phyloP scores from a whole-genome alignment of 2,797 vertebrate species.

The Pampus argenteus region DNA sequence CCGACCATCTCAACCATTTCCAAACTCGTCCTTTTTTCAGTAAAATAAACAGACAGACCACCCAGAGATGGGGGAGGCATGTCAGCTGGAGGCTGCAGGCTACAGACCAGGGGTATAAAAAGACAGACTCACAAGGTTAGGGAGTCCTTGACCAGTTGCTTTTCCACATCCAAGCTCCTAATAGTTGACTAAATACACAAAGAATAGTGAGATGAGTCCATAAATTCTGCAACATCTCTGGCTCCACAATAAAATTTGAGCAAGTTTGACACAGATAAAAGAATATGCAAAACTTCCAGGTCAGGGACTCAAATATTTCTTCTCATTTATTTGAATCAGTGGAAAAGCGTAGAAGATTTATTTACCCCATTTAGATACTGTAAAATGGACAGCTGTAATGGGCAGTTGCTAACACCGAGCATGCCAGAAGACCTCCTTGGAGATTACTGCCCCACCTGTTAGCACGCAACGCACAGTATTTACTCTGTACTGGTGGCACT shows the following conservation, averaged over 20 bases:
- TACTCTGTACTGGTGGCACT: slow-evolving; percentile 56
- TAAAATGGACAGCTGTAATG: slow-evolving; percentile 63
- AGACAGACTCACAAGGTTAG: slow-evolving; percentile 44
- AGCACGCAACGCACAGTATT: slow-evolving; percentile 41
- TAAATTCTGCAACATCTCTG: slow-evolving; percentile 10
- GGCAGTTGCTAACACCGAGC: slow-evolving; percentile 60
- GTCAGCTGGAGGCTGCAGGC: slow-evolving; percentile 56
- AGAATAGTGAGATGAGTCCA: slow-evolving; percentile 14
- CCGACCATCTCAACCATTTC: slow-evolving; percentile 35
- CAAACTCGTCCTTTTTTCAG: slow-evolving; percentile 53
- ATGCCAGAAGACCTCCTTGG: slow-evolving; percentile 45
- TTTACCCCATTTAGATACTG: slow-evolving; percentile 4
- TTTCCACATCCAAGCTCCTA: slow-evolving; percentile 23
- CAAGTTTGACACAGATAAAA: neutral
- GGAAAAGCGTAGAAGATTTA: slow-evolving; percentile 2
- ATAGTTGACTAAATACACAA: slow-evolving; percentile 23
- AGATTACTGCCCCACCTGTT: slow-evolving; percentile 63
- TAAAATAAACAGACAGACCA: slow-evolving; percentile 72
- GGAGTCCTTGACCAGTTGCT: slow-evolving; percentile 41
- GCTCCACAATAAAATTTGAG: slow-evolving; percentile 35
- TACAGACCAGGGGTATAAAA: slow-evolving; percentile 33
- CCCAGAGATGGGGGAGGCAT: slow-evolving; percentile 53
- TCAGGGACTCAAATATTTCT: neutral
- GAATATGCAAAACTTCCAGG: slow-evolving; percentile 4
- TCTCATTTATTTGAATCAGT: slow-evolving; percentile 1